Evolutionary conservation across 2,113 vertebrate genomes (phyloP).

Genomic region (Caranx melampygus): DNA sequence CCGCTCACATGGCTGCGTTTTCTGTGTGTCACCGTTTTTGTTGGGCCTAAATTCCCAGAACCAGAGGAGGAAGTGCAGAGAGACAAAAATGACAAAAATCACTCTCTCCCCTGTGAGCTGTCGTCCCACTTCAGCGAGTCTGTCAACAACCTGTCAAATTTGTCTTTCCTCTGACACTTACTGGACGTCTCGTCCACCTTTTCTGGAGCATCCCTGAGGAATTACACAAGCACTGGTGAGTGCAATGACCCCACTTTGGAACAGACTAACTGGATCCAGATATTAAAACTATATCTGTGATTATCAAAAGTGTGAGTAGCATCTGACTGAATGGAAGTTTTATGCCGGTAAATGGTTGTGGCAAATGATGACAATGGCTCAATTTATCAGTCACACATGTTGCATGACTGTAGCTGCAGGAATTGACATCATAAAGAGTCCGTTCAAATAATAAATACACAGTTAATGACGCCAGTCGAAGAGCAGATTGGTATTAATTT

Average conservation of each 20-base stretch:
- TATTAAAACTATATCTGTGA: background rate
- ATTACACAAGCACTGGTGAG: constrained; percentile 7
- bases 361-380: background rate
- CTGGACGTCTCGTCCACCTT: constrained; percentile 7
- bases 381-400: background rate
- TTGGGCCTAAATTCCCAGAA: background rate
- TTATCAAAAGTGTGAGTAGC: background rate
- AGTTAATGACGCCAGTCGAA: too few relatives aligned
- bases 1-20: background rate
- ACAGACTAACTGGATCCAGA: background rate
- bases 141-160: constrained; percentile 38
- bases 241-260: constrained; percentile 13
- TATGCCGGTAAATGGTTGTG: background rate
- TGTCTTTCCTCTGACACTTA: background rate
- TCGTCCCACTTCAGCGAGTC: constrained; percentile 27
- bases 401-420: too few relatives aligned
- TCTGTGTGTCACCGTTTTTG: background rate
- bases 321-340: background rate
- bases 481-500: too few relatives aligned
- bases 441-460: too few relatives aligned
- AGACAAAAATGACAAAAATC: background rate
- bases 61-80: background rate
- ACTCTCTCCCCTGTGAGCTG: background rate
- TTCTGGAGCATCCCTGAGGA: background rate
- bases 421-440: too few relatives aligned